phyloP scores from a whole-genome alignment of 1,140 invertebrate genomes.

The Dolichoris vasculosae region DNA sequence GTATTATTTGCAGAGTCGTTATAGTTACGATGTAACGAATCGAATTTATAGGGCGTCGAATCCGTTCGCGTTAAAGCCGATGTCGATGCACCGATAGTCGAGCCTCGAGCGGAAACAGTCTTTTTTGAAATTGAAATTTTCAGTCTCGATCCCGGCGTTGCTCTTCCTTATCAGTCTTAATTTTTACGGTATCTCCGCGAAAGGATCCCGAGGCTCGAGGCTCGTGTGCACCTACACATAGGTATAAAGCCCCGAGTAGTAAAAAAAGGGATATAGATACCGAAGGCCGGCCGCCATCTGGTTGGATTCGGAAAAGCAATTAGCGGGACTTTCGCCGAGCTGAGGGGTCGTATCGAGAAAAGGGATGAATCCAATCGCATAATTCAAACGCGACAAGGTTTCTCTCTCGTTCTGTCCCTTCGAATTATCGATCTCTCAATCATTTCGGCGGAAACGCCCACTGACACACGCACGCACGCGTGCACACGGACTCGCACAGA shows the following conservation, averaged over 20 bases:
- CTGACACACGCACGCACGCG: no score
- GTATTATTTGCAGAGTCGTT: not conserved
- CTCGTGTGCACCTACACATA: not conserved
- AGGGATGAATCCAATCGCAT: constrained; percentile 41
- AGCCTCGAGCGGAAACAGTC: not conserved
- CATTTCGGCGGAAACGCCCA: constrained; percentile 26
- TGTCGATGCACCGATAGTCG: not conserved
- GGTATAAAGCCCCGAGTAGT: not conserved
- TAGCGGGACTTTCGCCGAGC: constrained; percentile 30
- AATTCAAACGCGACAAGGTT: constrained; percentile 31
- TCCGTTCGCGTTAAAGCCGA: not conserved
- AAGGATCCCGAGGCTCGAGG: no score
- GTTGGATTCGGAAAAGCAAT: constrained; percentile 47
- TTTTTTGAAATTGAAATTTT: no score
- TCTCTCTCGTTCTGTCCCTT: constrained; percentile 2
- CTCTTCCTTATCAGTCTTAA: constrained; percentile 3
- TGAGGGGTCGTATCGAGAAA: not conserved
- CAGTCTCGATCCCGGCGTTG: no score
- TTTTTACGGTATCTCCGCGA: not conserved
- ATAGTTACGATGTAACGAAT: not conserved
- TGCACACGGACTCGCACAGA: not conserved
- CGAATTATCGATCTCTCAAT: constrained; percentile 43
- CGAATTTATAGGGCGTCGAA: not conserved
- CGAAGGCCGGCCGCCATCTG: constrained; percentile 20
- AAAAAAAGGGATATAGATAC: not conserved